Conservation (phyloP, 30 jellyfish, hydroid and myxozoan species). For the Pseudorhiza aurosa region DNA sequence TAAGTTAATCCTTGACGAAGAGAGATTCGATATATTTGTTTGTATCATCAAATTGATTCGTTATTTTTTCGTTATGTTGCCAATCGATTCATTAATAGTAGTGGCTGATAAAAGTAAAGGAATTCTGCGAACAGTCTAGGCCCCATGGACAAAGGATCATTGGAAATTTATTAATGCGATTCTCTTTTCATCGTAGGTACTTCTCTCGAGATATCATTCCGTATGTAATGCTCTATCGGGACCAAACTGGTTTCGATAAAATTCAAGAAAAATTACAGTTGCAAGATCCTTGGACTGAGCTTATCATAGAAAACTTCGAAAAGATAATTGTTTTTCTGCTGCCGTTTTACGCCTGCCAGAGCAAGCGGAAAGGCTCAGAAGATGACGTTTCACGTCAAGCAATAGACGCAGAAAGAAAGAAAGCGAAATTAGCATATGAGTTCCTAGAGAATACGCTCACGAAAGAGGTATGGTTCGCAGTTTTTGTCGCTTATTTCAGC, state of each 20-base stretch:
- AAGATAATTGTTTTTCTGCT: constrained; percentile 33
- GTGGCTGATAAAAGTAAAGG: no score
- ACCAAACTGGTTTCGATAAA: constrained; percentile 41
- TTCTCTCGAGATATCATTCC: constrained; percentile 52
- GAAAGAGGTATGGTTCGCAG: constrained; percentile 54
- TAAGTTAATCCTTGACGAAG: no score
- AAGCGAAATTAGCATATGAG: constrained; percentile 59
- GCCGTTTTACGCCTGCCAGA: constrained; percentile 62
- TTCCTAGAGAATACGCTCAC: constrained; percentile 60
- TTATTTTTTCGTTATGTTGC: no score
- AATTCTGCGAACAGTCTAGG: no score
- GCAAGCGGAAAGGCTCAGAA: constrained; percentile 10
- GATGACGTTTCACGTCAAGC: constrained; percentile 19
- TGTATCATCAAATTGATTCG: no score
- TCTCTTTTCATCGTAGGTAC: not conserved
- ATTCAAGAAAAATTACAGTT: constrained; percentile 34
- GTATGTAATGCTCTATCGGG: constrained; percentile 49
- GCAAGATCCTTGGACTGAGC: constrained; percentile 46
- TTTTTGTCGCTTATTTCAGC: no score
- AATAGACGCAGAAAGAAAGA: constrained; percentile 25
- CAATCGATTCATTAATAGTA: no score
- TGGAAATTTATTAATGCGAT: not conserved
- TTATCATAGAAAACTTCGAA: constrained; percentile 49
- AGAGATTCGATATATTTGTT: no score
- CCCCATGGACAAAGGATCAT: no score